Evolutionary conservation across 2,113 vertebrate genomes (phyloP).

Genomic region (Cynopterus brachyotis): DNA sequence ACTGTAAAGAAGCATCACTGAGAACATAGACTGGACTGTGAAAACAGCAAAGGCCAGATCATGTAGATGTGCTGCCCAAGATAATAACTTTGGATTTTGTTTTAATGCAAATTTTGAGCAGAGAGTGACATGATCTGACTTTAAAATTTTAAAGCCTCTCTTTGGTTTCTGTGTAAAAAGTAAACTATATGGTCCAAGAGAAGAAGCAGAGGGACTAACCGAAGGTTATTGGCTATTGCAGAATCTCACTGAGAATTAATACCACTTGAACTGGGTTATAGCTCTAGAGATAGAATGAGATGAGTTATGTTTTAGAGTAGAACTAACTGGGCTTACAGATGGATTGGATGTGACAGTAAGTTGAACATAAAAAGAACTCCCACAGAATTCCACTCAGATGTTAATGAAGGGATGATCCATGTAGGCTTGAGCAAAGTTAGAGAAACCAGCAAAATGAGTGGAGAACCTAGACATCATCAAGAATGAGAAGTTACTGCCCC

Average conservation of each 20-base stretch:
- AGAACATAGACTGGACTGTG: too few species aligned
- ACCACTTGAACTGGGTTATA: not conserved
- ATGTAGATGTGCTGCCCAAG: too few species aligned
- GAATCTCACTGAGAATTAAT: not conserved
- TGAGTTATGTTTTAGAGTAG: not conserved
- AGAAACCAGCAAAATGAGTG: not conserved
- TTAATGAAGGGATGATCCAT: not conserved
- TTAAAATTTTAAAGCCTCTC: not conserved
- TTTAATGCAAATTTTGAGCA: not conserved
- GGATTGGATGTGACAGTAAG: not conserved
- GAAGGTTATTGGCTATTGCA: not conserved
- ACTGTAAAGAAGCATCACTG: rapidly evolving
- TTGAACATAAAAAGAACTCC: not conserved
- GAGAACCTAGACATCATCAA: not conserved
- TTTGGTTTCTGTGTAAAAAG: not conserved
- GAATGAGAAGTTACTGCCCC: not conserved
- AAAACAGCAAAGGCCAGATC: not conserved
- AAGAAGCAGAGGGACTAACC: not conserved
- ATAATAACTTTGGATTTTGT: not conserved
- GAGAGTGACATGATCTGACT: not conserved
- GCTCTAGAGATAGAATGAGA: not conserved
- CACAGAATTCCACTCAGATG: not conserved
- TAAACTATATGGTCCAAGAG: not conserved
- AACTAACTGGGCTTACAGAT: not conserved
- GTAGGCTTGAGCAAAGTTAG: not conserved